phyloP scores from a whole-genome alignment of 2,797 vertebrate genomes.

The Acanthurus leucopareius region DNA sequence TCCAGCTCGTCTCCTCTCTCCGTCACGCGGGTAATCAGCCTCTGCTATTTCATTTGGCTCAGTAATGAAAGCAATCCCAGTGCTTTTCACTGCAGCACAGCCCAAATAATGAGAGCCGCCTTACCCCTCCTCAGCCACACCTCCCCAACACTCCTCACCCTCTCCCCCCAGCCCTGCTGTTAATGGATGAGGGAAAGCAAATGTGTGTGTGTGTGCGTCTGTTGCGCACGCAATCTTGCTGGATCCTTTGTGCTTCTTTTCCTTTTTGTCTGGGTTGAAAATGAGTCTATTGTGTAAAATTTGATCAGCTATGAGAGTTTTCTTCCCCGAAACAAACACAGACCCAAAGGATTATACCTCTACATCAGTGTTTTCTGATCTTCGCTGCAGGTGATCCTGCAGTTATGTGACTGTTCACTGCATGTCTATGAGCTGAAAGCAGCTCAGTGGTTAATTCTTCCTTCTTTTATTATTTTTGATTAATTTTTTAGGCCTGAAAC shows the following conservation, averaged over 20 bases:
- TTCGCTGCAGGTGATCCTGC: background rate
- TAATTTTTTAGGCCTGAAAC: background rate
- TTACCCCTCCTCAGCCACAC: conserved; percentile 63
- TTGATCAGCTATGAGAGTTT: conserved; percentile 41
- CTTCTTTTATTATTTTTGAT: background rate
- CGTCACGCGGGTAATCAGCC: conserved; percentile 86
- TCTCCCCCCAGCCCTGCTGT: conserved; percentile 70
- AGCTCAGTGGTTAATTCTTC: background rate
- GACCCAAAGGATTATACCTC: background rate
- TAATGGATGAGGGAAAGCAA: conserved; percentile 79
- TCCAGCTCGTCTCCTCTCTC: conserved; percentile 76
- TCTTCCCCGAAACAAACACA: conserved; percentile 28
- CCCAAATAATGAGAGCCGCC: conserved; percentile 84
- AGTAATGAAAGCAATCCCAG: conserved; percentile 88
- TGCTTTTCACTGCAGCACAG: conserved; percentile 81
- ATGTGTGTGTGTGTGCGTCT: conserved; percentile 64
- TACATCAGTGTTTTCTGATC: background rate
- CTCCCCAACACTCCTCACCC: conserved; percentile 62
- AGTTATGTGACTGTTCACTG: background rate
- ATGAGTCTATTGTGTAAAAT: conserved; percentile 47
- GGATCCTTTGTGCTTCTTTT: conserved; percentile 74
- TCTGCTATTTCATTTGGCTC: conserved; percentile 85
- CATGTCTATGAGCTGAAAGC: background rate
- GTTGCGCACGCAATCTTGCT: conserved; percentile 64
- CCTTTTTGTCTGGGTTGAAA: conserved; percentile 38